Evolutionary conservation across 2,888 invertebrate species (phyloP).

Genomic region (Colostygia pectinataria): DNA sequence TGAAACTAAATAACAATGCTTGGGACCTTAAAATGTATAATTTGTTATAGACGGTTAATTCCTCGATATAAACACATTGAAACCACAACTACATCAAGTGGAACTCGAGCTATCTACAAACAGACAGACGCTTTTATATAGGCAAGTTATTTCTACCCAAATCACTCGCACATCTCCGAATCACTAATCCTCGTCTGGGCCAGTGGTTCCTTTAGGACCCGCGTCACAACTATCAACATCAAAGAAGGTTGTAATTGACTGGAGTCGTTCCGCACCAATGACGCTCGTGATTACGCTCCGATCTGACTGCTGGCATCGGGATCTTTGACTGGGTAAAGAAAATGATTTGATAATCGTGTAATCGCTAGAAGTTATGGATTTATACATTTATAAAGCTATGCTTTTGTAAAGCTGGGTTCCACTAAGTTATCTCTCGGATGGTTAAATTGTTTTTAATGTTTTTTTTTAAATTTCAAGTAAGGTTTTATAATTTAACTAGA

Average conservation of each 20-base stretch:
- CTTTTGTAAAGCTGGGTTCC: not conserved
- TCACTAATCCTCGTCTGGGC: slow-evolving; percentile 19
- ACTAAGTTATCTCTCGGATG: too few relatives aligned
- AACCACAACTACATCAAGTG: too few relatives aligned
- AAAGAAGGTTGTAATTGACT: slow-evolving; percentile 50
- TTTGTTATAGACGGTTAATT: too few relatives aligned
- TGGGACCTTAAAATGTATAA: too few relatives aligned
- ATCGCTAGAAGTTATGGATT: slow-evolving; percentile 2
- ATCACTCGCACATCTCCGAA: slow-evolving; percentile 17
- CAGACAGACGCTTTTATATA: slow-evolving; percentile 3
- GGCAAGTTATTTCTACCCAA: slow-evolving; percentile 17
- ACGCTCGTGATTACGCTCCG: slow-evolving; percentile 25
- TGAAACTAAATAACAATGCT: too few relatives aligned
- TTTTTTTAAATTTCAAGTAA: too few relatives aligned
- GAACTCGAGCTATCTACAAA: too few relatives aligned
- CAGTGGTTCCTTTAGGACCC: slow-evolving; percentile 36
- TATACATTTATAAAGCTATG: not conserved
- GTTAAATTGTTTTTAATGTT: too few relatives aligned
- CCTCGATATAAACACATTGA: too few relatives aligned
- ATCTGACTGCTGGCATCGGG: slow-evolving; percentile 19
- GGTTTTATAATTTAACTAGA: too few relatives aligned
- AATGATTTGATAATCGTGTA: slow-evolving; percentile 33
- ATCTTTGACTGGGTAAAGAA: slow-evolving; percentile 27
- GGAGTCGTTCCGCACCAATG: slow-evolving; percentile 41
- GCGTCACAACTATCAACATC: slow-evolving; percentile 49